Evolutionary conservation across 1,140 invertebrate genomes (phyloP).

Genomic region (Antheraea pernyi): DNA sequence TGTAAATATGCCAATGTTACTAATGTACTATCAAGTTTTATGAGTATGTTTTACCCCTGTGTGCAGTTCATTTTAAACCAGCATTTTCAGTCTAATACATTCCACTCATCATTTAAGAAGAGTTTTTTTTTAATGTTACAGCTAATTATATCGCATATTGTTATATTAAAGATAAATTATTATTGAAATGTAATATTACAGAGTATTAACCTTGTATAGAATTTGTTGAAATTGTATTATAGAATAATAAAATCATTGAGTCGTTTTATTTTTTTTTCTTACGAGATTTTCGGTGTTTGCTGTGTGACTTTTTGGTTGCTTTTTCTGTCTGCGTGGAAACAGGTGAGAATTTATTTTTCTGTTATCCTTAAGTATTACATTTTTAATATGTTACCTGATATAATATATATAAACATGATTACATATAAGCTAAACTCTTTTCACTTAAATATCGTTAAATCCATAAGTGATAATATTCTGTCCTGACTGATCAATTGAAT

Average conservation of each 20-base stretch:
- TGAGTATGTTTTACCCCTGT: conserved; percentile 34
- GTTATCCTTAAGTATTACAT: not conserved
- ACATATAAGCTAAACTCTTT: no score
- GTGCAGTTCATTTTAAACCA: conserved; percentile 49
- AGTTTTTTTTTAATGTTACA: conserved; percentile 13
- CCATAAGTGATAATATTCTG: no score
- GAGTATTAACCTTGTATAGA: conserved; percentile 58
- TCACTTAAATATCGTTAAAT: no score
- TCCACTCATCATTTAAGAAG: conserved; percentile 6
- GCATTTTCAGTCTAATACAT: conserved; percentile 23
- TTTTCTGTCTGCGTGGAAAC: not conserved
- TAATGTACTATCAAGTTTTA: conserved; percentile 22
- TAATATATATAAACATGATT: no score
- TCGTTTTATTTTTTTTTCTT: conserved; percentile 53
- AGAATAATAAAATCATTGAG: conserved; percentile 51
- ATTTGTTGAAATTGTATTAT: conserved; percentile 69
- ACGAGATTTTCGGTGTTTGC: conserved; percentile 6
- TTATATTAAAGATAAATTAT: not conserved
- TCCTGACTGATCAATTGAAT: no score
- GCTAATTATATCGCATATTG: not conserved
- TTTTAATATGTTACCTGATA: no score
- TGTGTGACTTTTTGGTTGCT: conserved; percentile 2
- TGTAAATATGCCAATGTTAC: conserved; percentile 59
- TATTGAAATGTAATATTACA: conserved; percentile 21
- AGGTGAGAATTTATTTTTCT: not conserved